phyloP scores from a whole-genome alignment of 2,888 invertebrate species.

The Himalopsyche japonica region DNA sequence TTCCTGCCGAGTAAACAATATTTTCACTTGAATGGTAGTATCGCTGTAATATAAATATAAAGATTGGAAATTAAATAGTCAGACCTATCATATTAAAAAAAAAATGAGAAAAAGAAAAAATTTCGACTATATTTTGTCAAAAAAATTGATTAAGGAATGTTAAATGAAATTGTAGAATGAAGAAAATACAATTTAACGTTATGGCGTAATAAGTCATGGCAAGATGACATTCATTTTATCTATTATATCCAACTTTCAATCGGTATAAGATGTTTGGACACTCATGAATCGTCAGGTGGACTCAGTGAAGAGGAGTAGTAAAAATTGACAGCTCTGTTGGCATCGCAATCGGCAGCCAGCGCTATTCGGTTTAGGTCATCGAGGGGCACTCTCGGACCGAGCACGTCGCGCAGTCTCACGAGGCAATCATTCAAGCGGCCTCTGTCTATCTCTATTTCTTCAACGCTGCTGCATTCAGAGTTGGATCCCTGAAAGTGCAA shows the following conservation, averaged over 20 bases:
- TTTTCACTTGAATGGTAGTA: too few relatives aligned
- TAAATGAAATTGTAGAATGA: too few relatives aligned
- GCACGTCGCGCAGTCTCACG: constrained; percentile 55
- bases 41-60: too few relatives aligned
- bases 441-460: constrained; percentile 46
- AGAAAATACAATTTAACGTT: neutral
- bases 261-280: neutral
- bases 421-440: constrained; percentile 54
- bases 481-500: constrained; percentile 41
- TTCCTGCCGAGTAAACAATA: too few relatives aligned
- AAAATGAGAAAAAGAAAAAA: neutral
- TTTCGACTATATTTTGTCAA: too few relatives aligned
- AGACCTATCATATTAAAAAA: neutral
- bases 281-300: constrained; percentile 14
- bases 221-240: neutral
- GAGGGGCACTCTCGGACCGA: constrained; percentile 56
- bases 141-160: too few relatives aligned
- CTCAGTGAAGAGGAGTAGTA: constrained; percentile 47
- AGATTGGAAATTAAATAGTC: too few relatives aligned
- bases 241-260: neutral
- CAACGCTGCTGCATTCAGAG: constrained; percentile 46
- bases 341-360: constrained; percentile 63
- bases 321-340: constrained; percentile 63
- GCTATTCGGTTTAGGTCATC: constrained; percentile 57
- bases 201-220: neutral